A percentile compares a stretch with the other conserved stretches of the same genome.
phyloP scores from a whole-genome alignment of 1,140 invertebrate species.

The Diabrotica virgifera region DNA sequence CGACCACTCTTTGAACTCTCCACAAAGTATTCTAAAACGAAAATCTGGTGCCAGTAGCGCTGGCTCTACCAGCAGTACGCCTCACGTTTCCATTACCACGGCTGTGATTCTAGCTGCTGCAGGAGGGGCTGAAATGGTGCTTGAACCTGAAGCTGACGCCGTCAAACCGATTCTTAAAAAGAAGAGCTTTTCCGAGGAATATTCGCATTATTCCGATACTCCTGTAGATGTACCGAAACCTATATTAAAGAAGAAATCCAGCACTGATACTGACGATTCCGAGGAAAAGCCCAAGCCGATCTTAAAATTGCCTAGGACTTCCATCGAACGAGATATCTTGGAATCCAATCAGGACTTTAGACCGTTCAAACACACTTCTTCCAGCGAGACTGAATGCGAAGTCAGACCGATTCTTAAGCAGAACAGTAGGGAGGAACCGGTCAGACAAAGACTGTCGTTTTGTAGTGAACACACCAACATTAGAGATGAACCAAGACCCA shows the following conservation, averaged over 20 bases:
- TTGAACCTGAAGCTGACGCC: constrained; percentile 53
- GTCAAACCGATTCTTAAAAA: constrained; percentile 80
- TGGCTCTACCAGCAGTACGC: constrained; percentile 56
- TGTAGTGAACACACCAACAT: constrained; percentile 49
- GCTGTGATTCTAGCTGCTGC: constrained; percentile 66
- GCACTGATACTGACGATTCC: constrained; percentile 73
- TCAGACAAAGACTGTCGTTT: constrained; percentile 56
- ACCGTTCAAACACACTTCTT: constrained; percentile 21
- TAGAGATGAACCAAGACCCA: constrained; percentile 21
- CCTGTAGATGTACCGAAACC: constrained; percentile 61
- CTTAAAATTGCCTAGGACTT: constrained; percentile 67
- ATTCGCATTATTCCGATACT: constrained; percentile 42
- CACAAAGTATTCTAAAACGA: constrained; percentile 73
- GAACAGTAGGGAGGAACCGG: constrained; percentile 54
- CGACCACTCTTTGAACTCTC: constrained; percentile 57
- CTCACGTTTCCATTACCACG: constrained; percentile 68
- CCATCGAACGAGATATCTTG: constrained; percentile 24
- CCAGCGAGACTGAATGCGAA: constrained; percentile 48
- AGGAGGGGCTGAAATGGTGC: constrained; percentile 55
- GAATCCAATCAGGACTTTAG: constrained; percentile 22
- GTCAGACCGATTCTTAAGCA: constrained; percentile 58
- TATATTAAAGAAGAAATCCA: constrained; percentile 81
- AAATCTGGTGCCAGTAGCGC: constrained; percentile 59
- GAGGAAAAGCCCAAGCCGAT: constrained; percentile 74
- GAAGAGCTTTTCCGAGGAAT: constrained; percentile 63